phyloP scores from a whole-genome alignment of 1,140 invertebrate species.

The Chironomus striatipennis region DNA sequence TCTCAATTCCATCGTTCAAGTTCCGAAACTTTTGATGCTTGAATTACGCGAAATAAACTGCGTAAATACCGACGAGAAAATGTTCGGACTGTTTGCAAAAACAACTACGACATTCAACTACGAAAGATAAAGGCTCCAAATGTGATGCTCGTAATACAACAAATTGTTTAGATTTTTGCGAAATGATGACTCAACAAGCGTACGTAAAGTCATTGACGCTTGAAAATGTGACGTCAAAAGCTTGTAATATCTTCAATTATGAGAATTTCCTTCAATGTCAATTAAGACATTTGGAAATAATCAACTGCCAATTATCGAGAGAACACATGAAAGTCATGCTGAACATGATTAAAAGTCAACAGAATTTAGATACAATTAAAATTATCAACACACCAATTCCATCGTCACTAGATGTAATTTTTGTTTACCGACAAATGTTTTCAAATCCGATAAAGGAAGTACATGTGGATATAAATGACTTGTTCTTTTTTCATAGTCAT shows the following conservation, averaged over 20 bases:
- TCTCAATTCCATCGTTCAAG: constrained; percentile 2
- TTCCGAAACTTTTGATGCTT: neutral
- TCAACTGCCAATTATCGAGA: neutral
- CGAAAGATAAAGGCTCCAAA: constrained; percentile 2
- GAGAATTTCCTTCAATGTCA: neutral
- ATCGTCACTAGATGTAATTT: neutral
- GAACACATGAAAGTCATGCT: neutral
- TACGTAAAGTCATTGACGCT: neutral
- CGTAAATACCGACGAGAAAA: neutral
- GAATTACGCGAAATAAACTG: neutral
- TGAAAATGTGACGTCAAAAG: neutral
- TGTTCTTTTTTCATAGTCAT: constrained; percentile 16
- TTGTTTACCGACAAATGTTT: constrained; percentile 17
- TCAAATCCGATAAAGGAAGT: neutral
- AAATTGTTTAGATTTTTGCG: neutral
- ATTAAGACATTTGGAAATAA: neutral
- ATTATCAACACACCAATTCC: constrained; percentile 19
- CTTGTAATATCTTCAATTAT: neutral
- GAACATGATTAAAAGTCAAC: neutral
- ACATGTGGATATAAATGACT: constrained; percentile 1
- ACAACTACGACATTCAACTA: neutral
- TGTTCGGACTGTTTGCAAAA: neutral
- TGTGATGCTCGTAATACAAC: neutral
- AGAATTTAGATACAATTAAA: neutral
- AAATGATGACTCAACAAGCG: neutral